phyloP scores from a whole-genome alignment of 2,888 invertebrate species.

The Lapara coniferarum region DNA sequence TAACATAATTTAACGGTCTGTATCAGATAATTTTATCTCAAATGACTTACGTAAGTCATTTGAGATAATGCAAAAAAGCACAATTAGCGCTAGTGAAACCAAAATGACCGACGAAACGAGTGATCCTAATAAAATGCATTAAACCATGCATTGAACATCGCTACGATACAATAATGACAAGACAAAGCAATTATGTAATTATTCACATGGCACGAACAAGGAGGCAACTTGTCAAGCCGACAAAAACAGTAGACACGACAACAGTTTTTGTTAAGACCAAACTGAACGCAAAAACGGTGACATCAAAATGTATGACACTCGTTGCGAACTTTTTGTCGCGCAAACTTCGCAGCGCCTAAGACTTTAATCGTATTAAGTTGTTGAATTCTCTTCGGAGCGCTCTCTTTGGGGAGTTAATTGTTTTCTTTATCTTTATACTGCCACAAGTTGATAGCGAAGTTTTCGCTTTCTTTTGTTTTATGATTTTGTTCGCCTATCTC shows the following conservation, averaged over 20 bases:
- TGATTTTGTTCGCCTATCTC: constrained; percentile 32
- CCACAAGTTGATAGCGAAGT: constrained; percentile 45
- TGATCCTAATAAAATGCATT: constrained; percentile 15
- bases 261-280: constrained; percentile 59
- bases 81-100: neutral
- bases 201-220: constrained; percentile 48
- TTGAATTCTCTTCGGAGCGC: constrained; percentile 56
- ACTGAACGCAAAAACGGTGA: constrained; percentile 65
- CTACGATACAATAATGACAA: constrained; percentile 40
- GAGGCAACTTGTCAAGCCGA: constrained; percentile 69
- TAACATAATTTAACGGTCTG: too few relatives aligned
- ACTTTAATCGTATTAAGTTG: constrained; percentile 70
- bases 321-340: constrained; percentile 30
- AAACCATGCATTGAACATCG: constrained; percentile 31
- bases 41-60: neutral
- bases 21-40: too few relatives aligned
- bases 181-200: constrained; percentile 74
- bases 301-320: constrained; percentile 78
- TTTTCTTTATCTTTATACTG: constrained; percentile 52
- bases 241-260: constrained; percentile 75
- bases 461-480: constrained; percentile 36
- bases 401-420: constrained; percentile 64
- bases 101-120: constrained; percentile 18
- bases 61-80: neutral
- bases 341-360: constrained; percentile 34